Percentiles rank a stretch among this genome's conserved stretches.
Conservation (phyloP, 2,888 invertebrate genomes). For the Tridacna gigas region DNA sequence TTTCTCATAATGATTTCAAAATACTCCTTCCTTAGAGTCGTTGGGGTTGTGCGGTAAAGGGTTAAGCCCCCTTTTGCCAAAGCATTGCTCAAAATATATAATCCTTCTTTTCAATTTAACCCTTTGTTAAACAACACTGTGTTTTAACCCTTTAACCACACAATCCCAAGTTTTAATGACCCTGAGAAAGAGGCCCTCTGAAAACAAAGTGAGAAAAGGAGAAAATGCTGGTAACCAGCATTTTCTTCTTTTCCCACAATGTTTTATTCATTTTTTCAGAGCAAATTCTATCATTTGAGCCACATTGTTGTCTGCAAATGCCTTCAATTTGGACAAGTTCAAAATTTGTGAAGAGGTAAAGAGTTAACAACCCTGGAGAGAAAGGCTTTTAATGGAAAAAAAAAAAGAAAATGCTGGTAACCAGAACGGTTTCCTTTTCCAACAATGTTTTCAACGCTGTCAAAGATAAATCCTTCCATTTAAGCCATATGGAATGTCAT, state of each 20-base stretch:
- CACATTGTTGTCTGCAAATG: too few species aligned
- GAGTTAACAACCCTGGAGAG: too few species aligned
- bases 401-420: too few species aligned
- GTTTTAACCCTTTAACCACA: background rate
- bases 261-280: background rate
- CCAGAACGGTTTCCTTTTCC: too few species aligned
- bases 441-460: too few species aligned
- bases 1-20: background rate
- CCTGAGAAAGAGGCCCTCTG: background rate
- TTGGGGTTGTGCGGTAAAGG: background rate
- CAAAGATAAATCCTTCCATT: too few species aligned
- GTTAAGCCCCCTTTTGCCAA: background rate
- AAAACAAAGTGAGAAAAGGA: background rate
- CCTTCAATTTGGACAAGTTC: too few species aligned
- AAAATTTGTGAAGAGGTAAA: too few species aligned
- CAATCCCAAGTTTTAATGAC: background rate
- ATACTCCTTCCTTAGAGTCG: background rate
- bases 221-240: background rate
- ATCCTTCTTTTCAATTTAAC: background rate
- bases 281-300: too few species aligned
- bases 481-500: too few species aligned
- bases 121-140: background rate
- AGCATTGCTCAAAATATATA: background rate
- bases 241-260: background rate
- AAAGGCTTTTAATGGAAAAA: too few species aligned